These are phyloP conservation scores for Oligia latruncula DNA, from an alignment of 2,888 invertebrate genomes.

Conservation along the genomic window DNA sequence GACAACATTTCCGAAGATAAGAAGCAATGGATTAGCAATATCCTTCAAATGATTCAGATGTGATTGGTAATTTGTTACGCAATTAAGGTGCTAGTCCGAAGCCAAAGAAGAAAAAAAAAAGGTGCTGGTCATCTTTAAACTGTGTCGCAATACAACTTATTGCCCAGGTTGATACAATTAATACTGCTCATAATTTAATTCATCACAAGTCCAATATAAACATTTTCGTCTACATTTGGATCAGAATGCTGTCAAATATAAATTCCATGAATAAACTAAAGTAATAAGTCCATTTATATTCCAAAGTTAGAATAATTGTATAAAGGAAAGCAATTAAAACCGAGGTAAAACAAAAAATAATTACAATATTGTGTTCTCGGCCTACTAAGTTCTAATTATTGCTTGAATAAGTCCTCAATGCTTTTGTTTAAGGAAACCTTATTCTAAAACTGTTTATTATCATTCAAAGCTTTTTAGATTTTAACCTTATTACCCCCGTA, in stretches of 20 bases:
- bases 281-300: conserved; percentile 34
- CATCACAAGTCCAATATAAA: not conserved
- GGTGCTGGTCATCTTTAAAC: no score
- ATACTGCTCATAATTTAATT: not conserved
- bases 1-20: no score
- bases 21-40: no score
- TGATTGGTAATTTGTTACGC: no score
- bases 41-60: no score
- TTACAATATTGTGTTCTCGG: not conserved
- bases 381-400: conserved; percentile 7
- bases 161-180: not conserved
- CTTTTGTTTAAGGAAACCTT: not conserved
- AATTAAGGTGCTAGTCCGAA: no score
- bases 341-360: conserved; percentile 26
- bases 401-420: conserved; percentile 23
- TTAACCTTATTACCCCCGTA: no score
- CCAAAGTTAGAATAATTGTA: conserved; percentile 17
- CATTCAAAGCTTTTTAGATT: not conserved
- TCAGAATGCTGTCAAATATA: not conserved
- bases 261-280: not conserved
- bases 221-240: not conserved
- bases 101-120: no score
- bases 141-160: no score
- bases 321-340: conserved; percentile 28
- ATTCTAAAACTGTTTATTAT: not conserved